phyloP scores from a whole-genome alignment of 2,888 invertebrate species.

The Tetramorium bicarinatum region DNA sequence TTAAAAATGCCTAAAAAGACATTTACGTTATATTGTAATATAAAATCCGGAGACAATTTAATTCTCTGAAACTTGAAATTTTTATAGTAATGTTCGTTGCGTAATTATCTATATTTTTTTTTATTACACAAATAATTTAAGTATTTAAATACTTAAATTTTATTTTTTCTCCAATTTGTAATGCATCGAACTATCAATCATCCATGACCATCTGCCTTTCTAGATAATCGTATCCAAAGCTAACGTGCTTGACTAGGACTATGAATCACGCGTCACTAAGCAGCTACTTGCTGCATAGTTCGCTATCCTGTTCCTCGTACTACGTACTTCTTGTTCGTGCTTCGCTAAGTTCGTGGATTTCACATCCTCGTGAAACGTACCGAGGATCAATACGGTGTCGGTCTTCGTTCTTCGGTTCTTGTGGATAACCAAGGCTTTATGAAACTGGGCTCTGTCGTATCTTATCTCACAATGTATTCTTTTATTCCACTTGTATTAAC shows the following conservation, averaged over 20 bases:
- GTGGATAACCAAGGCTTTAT: constrained; percentile 34
- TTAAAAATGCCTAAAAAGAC: background rate
- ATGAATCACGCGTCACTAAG: constrained; percentile 69
- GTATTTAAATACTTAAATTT: background rate
- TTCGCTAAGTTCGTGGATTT: constrained; percentile 46
- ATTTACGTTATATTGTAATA: background rate
- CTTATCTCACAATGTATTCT: constrained; percentile 22
- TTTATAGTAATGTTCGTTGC: background rate
- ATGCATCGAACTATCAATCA: constrained; percentile 4
- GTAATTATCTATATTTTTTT: background rate
- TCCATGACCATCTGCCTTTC: background rate
- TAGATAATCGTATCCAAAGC: constrained; percentile 26
- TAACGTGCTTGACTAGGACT: constrained; percentile 63
- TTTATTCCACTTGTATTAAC: background rate
- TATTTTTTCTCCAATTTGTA: background rate
- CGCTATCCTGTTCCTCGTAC: constrained; percentile 15
- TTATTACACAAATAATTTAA: background rate
- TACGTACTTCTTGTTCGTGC: constrained; percentile 43
- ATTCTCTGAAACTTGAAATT: background rate
- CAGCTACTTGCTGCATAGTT: constrained; percentile 67
- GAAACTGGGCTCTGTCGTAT: background rate
- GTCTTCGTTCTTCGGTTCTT: constrained; percentile 28
- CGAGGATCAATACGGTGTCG: constrained; percentile 40
- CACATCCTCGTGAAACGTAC: constrained; percentile 40
- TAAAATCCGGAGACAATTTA: background rate